A percentile compares a stretch with the other conserved stretches of the same genome.
These are phyloP conservation scores for Drosophila paramelanica DNA, from an alignment of 2,888 invertebrate species.

Conservation along the genomic window DNA sequence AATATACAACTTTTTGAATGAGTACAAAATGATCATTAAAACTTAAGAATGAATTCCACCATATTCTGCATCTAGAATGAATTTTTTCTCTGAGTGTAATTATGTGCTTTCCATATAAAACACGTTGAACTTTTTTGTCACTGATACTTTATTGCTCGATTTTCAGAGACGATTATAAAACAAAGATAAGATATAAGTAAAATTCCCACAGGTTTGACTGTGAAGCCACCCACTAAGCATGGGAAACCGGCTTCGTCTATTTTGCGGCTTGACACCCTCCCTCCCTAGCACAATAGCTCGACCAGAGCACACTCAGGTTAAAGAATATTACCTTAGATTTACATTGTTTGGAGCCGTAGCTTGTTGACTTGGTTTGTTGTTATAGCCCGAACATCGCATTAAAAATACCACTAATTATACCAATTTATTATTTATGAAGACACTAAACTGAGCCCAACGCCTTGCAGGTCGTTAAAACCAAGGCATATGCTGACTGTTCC, in stretches of 20 bases:
- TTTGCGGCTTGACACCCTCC: constrained; percentile 66
- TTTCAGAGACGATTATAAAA: constrained; percentile 35
- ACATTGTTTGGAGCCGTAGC: constrained; percentile 8
- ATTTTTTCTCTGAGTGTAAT: not conserved
- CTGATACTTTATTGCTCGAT: too few relatives aligned
- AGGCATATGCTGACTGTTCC: too few relatives aligned
- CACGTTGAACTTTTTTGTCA: too few relatives aligned
- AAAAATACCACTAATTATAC: too few relatives aligned
- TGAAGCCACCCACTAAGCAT: constrained; percentile 71
- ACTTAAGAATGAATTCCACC: too few relatives aligned
- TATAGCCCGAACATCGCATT: constrained; percentile 28
- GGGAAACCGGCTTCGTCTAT: constrained; percentile 61
- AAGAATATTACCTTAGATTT: constrained; percentile 4
- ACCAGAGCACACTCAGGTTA: constrained; percentile 15
- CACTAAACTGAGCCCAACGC: constrained; percentile 49
- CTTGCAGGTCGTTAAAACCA: constrained; percentile 21
- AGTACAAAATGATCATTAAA: too few relatives aligned
- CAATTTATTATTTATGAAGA: constrained; percentile 25
- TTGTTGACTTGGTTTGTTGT: constrained; percentile 37
- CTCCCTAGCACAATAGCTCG: constrained; percentile 29
- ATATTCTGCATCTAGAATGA: too few relatives aligned
- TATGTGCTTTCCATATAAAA: too few relatives aligned
- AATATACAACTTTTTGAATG: too few relatives aligned
- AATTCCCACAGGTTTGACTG: constrained; percentile 60
- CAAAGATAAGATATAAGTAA: constrained; percentile 23